These are phyloP conservation scores for Lordiphosa fenestrarum DNA, from an alignment of 2,888 invertebrate genomes.

Conservation along the genomic window DNA sequence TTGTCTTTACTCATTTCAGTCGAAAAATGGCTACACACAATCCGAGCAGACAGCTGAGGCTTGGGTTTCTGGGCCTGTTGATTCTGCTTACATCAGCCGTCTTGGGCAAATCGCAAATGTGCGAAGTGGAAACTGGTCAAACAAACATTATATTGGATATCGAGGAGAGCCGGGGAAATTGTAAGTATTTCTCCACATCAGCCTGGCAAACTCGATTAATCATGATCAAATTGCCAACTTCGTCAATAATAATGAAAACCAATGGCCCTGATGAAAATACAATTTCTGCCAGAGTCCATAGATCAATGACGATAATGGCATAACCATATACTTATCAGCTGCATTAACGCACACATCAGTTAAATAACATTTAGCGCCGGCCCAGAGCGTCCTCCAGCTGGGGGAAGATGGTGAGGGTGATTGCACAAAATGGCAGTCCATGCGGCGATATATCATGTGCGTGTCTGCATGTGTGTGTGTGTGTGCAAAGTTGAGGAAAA, in stretches of 20 bases:
- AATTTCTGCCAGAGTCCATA: slow-evolving; percentile 8
- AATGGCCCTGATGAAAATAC: slow-evolving; percentile 9
- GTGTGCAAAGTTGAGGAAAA: slow-evolving; percentile 12
- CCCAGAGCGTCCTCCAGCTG: slow-evolving; percentile 5
- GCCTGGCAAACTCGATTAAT: slow-evolving; percentile 17
- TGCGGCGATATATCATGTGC: slow-evolving; percentile 1
- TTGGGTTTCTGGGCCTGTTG: slow-evolving; percentile 45
- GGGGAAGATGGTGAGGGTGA: slow-evolving; percentile 11
- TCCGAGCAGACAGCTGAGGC: slow-evolving; percentile 32
- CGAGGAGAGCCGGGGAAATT: slow-evolving; percentile 91
- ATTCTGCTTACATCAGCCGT: slow-evolving; percentile 57
- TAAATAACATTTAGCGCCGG: slow-evolving; percentile 26
- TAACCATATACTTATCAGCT: slow-evolving; percentile 33
- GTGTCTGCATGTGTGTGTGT: slow-evolving; percentile 3
- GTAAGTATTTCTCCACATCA: slow-evolving; percentile 83
- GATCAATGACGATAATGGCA: slow-evolving; percentile 15
- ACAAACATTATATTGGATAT: slow-evolving; percentile 94
- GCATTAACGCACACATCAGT: slow-evolving; percentile 46
- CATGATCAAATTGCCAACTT: slow-evolving; percentile 23
- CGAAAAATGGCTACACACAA: slow-evolving; percentile 40
- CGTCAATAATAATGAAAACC: slow-evolving; percentile 9
- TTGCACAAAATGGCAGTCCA: slow-evolving; percentile 12
- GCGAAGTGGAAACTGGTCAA: slow-evolving; percentile 93
- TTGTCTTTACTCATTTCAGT: slow-evolving; percentile 20
- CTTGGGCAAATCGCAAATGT: slow-evolving; percentile 81